Percentiles rank a stretch among this genome's conserved stretches.
phyloP scores from a whole-genome alignment of 2,888 invertebrate genomes.

The Pilophorus perplexus region DNA sequence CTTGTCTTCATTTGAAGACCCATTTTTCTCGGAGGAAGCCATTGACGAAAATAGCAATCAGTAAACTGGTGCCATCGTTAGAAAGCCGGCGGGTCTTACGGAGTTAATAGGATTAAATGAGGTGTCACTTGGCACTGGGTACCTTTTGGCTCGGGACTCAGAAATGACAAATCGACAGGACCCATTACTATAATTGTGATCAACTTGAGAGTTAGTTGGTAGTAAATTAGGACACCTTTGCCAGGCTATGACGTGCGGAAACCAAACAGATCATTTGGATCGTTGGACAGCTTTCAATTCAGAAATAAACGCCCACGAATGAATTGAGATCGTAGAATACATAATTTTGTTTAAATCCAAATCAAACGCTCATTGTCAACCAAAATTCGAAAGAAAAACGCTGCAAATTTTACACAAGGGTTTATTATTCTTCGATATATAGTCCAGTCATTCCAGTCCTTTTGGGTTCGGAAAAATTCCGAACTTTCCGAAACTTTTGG shows the following conservation, averaged over 20 bases:
- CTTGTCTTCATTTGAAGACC: too few species aligned
- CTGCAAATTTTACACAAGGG: too few species aligned
- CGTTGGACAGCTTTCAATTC: too few species aligned
- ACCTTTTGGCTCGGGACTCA: constrained; percentile 23
- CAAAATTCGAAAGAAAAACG: too few species aligned
- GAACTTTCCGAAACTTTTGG: too few species aligned
- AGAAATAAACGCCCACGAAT: too few species aligned
- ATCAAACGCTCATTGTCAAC: too few species aligned
- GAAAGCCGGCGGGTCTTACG: constrained; percentile 5
- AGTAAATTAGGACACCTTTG: constrained; percentile 32
- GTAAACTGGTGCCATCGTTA: constrained; percentile 16
- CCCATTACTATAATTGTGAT: constrained; percentile 38
- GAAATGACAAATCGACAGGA: constrained; percentile 38
- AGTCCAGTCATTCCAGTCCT: too few species aligned
- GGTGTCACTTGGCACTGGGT: constrained; percentile 38
- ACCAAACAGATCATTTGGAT: constrained; percentile 35
- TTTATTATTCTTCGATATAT: too few species aligned
- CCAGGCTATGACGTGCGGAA: constrained; percentile 38
- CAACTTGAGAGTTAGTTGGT: constrained; percentile 22
- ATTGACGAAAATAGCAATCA: constrained; percentile 32
- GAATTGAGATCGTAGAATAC: too few species aligned
- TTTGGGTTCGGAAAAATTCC: too few species aligned
- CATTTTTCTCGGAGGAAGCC: constrained; percentile 3
- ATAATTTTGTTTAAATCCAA: neutral
- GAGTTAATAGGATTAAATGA: constrained; percentile 42